A percentile compares a stretch with the other conserved stretches of the same genome.
Conservation (phyloP, 2,113 vertebrate species). For the Caretta caretta region DNA sequence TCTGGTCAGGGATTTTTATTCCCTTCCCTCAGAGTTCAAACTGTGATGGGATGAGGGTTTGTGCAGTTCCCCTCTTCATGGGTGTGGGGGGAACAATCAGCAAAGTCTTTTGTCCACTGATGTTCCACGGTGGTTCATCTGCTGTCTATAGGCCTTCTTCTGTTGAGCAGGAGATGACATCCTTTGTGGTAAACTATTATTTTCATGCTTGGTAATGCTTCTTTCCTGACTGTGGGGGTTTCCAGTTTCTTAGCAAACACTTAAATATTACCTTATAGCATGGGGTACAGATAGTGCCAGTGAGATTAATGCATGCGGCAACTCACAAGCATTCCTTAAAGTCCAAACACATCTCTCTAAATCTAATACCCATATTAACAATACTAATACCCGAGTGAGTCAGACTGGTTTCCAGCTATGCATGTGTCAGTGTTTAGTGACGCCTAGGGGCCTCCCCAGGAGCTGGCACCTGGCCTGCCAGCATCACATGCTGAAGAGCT, state of each 20-base stretch:
- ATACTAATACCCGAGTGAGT: background rate
- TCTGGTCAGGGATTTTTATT: background rate
- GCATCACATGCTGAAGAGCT: background rate
- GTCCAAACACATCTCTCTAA: background rate
- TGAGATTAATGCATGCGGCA: background rate
- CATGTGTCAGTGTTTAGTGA: background rate
- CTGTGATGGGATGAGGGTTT: too few species aligned
- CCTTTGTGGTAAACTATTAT: background rate
- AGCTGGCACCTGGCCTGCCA: background rate
- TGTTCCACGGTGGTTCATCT: background rate
- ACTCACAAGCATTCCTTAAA: background rate
- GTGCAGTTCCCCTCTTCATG: background rate
- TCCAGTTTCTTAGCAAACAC: background rate
- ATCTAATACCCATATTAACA: background rate
- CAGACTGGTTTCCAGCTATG: background rate
- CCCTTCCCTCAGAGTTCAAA: background rate
- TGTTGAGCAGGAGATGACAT: background rate
- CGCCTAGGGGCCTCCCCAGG: background rate
- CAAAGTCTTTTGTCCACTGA: background rate
- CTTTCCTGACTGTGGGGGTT: background rate
- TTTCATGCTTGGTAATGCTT: background rate
- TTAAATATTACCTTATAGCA: background rate
- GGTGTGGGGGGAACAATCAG: background rate
- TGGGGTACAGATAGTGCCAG: background rate
- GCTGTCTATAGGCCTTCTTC: background rate